Evolutionary conservation across 2,797 vertebrate genomes (phyloP).

Genomic region (Bucorvus abyssinicus): DNA sequence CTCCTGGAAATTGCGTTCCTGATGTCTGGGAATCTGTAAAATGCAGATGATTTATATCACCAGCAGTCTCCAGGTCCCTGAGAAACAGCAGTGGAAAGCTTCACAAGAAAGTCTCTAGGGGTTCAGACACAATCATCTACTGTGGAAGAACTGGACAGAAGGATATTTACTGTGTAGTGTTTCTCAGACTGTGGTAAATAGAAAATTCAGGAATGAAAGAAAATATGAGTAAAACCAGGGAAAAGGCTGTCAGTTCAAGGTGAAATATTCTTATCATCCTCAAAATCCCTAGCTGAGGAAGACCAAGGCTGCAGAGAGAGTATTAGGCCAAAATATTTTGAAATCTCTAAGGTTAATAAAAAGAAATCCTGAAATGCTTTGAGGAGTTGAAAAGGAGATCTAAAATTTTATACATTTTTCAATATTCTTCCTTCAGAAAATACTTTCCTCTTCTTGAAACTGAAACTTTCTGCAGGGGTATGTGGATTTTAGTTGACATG

Average conservation of each 20-base stretch:
- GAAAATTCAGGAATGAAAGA: neutral
- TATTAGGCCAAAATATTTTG: neutral
- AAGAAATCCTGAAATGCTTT: neutral
- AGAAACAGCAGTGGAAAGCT: constrained; percentile 30
- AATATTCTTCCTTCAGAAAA: neutral
- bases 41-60: constrained; percentile 50
- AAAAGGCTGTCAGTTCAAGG: neutral
- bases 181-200: neutral
- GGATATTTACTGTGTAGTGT: neutral
- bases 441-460: neutral
- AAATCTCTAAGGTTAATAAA: neutral
- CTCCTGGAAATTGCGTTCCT: constrained; percentile 37
- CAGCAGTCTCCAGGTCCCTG: neutral
- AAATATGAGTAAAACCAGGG: neutral
- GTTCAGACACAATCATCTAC: neutral
- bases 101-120: neutral
- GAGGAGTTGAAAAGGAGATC: neutral
- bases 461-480: neutral
- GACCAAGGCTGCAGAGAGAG: neutral
- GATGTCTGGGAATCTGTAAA: constrained; percentile 33
- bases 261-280: neutral
- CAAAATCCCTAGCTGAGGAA: neutral
- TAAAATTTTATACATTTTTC: neutral
- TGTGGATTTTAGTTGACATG: neutral
- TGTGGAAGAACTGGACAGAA: neutral